Conservation (phyloP, 2,888 invertebrate species). For the Geophilus truncorum region DNA sequence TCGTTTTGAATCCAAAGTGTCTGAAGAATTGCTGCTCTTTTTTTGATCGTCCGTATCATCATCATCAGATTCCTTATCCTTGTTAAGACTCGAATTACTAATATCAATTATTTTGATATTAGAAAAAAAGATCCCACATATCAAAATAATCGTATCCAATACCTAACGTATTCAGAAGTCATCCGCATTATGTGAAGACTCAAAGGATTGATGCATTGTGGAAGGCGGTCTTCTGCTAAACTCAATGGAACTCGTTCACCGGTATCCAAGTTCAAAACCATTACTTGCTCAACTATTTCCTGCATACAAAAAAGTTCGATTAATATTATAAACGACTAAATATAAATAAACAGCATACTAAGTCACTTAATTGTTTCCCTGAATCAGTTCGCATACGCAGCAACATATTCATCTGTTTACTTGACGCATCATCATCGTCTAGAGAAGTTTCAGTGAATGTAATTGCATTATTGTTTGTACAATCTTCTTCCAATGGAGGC, state of each 20-base stretch:
- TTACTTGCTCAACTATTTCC: constrained; percentile 87
- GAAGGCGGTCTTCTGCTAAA: constrained; percentile 87
- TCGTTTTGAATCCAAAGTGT: constrained; percentile 44
- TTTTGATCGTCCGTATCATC: constrained; percentile 68
- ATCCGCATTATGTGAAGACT: constrained; percentile 90
- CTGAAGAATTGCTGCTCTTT: constrained; percentile 44
- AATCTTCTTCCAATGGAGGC: constrained; percentile 44
- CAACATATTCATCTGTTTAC: constrained; percentile 52
- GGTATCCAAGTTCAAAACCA: constrained; percentile 57
- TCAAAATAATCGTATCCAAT: constrained; percentile 18
- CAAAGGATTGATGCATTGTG: constrained; percentile 86
- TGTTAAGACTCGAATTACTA: constrained; percentile 53
- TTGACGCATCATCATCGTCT: constrained; percentile 31
- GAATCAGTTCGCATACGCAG: constrained; percentile 79
- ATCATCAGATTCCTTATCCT: constrained; percentile 67
- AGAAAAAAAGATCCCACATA: not conserved
- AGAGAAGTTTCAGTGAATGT: not conserved
- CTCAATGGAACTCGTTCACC: constrained; percentile 91
- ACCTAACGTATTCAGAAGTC: constrained; percentile 78
- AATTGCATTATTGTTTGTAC: not conserved
- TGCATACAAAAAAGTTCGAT: constrained; percentile 42
- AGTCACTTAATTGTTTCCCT: constrained; percentile 78
- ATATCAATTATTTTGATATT: constrained; percentile 2
- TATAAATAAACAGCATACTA: constrained; percentile 51
- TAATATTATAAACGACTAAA: not conserved